phyloP scores from a whole-genome alignment of 2,113 vertebrate species.

The Diadophis punctatus region DNA sequence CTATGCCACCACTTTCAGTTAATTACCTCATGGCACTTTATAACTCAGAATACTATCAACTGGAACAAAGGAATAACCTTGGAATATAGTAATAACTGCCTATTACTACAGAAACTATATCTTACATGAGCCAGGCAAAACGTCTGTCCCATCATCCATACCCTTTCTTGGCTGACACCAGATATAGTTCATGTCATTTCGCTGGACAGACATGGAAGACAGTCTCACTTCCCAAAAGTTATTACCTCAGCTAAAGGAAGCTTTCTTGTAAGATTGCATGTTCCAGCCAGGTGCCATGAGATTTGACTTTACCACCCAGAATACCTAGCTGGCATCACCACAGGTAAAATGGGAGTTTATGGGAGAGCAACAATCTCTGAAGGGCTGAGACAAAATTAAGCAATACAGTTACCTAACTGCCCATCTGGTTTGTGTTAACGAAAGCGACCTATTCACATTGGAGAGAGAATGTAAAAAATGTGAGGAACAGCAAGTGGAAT shows the following conservation, averaged over 20 bases:
- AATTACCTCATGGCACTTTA: background rate
- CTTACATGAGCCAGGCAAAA: background rate
- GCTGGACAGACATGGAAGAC: no score
- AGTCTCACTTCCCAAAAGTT: background rate
- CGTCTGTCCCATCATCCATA: background rate
- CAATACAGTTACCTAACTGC: background rate
- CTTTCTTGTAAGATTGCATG: background rate
- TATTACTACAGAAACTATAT: background rate
- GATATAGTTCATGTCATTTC: background rate
- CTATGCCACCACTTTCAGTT: background rate
- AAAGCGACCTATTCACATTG: background rate
- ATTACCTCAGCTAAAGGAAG: background rate
- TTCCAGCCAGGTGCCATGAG: background rate
- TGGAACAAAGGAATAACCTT: background rate
- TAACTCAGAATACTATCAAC: rapidly evolving
- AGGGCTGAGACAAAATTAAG: background rate
- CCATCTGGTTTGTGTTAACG: background rate
- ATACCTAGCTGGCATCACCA: background rate
- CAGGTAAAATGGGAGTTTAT: background rate
- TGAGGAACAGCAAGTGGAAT: background rate
- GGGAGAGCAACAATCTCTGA: background rate
- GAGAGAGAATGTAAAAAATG: background rate
- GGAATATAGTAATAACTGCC: background rate
- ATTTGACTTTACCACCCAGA: background rate
- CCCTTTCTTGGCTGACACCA: background rate